phyloP scores from a whole-genome alignment of 2,113 vertebrate species.

The Heteronetta atricapilla region DNA sequence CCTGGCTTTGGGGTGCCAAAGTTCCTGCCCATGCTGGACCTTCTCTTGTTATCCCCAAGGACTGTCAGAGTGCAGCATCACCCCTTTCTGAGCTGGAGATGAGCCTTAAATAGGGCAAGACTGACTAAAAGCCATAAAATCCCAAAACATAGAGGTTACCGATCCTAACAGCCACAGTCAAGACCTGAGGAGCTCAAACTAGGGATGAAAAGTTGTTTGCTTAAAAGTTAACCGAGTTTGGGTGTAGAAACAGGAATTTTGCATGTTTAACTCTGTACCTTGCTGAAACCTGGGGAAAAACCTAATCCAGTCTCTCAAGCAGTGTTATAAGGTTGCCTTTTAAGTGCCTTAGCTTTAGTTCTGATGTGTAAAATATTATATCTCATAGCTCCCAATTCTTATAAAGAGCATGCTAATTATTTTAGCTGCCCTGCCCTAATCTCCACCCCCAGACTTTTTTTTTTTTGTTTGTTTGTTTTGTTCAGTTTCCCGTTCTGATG shows the following conservation, averaged over 20 bases:
- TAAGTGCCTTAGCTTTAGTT: not conserved
- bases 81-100: not conserved
- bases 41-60: not conserved
- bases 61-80: accelerated
- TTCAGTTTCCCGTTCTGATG: constrained; percentile 6
- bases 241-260: not conserved
- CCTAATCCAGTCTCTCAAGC: not conserved
- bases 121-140: not conserved
- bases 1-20: not conserved
- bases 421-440: not conserved
- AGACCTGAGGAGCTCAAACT: not conserved
- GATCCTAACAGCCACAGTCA: not conserved
- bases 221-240: not conserved
- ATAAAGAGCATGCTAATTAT: not conserved
- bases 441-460: not conserved
- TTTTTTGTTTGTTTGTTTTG: not conserved
- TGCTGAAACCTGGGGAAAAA: not conserved
- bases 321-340: not conserved
- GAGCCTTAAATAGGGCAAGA: not conserved
- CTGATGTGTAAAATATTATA: not conserved
- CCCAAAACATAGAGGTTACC: not conserved
- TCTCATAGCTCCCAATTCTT: not conserved
- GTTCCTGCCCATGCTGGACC: not conserved
- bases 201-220: not conserved
- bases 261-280: not conserved